Conservation (phyloP, 2,797 vertebrate genomes). For the Hoplostethus mediterraneus region DNA sequence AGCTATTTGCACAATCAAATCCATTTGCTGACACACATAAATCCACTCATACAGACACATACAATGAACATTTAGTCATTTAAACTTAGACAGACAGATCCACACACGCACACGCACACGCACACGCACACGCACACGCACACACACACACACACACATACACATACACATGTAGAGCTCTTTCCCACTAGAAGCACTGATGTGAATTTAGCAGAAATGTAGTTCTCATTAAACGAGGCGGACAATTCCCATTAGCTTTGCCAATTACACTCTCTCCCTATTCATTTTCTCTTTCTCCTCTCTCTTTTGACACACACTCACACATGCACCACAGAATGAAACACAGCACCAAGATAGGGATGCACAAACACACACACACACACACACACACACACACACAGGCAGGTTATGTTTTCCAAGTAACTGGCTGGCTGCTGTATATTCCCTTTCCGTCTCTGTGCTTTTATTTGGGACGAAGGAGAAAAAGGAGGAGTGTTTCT, state of each 20-base stretch:
- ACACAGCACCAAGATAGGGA: constrained; percentile 2
- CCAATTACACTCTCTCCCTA: neutral
- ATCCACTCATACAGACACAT: constrained; percentile 7
- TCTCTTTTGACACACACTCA: constrained; percentile 18
- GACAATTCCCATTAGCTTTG: constrained; percentile 17
- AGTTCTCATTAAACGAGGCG: constrained; percentile 13
- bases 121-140: neutral
- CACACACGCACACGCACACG: neutral
- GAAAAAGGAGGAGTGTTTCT: constrained; percentile 54
- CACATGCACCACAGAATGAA: neutral
- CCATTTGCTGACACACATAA: constrained; percentile 5
- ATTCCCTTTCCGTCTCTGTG: constrained; percentile 37
- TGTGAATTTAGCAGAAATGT: constrained; percentile 15
- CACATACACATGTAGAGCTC: neutral
- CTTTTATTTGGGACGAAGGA: constrained; percentile 41
- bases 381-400: neutral
- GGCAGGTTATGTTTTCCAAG: constrained; percentile 51
- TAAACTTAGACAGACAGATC: constrained; percentile 6
- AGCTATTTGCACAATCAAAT: constrained; percentile 1
- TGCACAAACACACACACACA: neutral
- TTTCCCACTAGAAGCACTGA: neutral
- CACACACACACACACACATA: neutral
- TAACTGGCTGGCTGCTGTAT: constrained; percentile 38
- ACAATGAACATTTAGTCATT: constrained; percentile 21
- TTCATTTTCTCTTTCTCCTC: neutral